Evolutionary conservation across 1,140 invertebrate species (phyloP).

Genomic region (Pseudomyrmex sp.): DNA sequence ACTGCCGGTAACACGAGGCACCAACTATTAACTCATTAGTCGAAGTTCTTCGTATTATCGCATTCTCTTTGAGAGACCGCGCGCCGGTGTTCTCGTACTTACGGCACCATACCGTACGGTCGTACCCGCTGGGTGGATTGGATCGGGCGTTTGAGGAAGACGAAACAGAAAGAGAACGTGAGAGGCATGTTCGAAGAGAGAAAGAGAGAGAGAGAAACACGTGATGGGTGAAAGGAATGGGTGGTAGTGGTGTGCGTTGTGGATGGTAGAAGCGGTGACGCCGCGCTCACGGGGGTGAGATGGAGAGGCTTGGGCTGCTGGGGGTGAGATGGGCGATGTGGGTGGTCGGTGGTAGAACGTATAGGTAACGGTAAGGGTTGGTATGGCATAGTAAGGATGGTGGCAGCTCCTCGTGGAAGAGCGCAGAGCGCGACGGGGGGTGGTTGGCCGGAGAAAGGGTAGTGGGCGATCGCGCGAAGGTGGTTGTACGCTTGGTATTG

Average conservation of each 20-base stretch:
- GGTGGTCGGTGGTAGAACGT: conserved; percentile 60
- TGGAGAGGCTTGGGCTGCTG: conserved; percentile 41
- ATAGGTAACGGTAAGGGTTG: conserved; percentile 64
- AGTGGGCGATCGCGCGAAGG: conserved; percentile 69
- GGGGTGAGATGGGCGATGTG: conserved; percentile 64
- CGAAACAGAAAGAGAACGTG: conserved; percentile 63
- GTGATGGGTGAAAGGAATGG: conserved; percentile 20
- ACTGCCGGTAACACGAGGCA: conserved; percentile 74
- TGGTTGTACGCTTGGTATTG: conserved; percentile 81
- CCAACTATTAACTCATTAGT: conserved; percentile 84
- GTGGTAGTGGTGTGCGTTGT: conserved; percentile 40
- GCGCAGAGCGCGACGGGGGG: conserved; percentile 41
- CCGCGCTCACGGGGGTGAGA: conserved; percentile 41
- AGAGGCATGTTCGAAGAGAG: conserved; percentile 16
- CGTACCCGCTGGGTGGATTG: conserved; percentile 69
- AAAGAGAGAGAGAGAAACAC: background rate
- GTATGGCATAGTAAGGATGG: conserved; percentile 64
- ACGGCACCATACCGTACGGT: conserved; percentile 46
- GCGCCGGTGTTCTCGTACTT: conserved; percentile 75
- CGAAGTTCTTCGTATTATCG: conserved; percentile 84
- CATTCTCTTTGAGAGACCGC: conserved; percentile 84
- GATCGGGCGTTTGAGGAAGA: conserved; percentile 58
- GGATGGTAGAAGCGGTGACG: conserved; percentile 59
- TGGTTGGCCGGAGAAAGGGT: conserved; percentile 66
- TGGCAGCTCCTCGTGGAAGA: conserved; percentile 47